Conservation (phyloP, 2,113 vertebrate genomes). For the Forbesichthys papilliferus region DNA sequence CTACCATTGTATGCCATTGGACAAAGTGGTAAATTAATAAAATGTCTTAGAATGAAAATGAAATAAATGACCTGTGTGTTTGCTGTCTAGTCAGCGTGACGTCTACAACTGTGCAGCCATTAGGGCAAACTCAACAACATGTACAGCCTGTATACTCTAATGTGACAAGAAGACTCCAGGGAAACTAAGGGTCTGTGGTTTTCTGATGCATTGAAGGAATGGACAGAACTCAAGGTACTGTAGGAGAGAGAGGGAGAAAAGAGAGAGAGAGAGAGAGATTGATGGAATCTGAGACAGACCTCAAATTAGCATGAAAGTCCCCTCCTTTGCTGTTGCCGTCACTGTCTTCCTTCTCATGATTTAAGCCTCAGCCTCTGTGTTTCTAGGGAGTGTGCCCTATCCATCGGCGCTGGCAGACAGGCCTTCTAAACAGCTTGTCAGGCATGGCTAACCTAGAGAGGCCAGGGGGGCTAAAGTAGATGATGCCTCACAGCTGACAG, state of each 20-base stretch:
- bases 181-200: slow-evolving; percentile 5
- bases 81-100: slow-evolving; percentile 36
- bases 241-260: neutral
- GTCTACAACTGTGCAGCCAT: slow-evolving; percentile 31
- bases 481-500: slow-evolving; percentile 58
- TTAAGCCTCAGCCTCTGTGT: slow-evolving; percentile 52
- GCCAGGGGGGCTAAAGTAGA: slow-evolving; percentile 49
- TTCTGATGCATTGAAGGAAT: neutral
- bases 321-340: slow-evolving; percentile 14
- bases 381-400: slow-evolving; percentile 53
- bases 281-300: neutral
- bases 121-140: slow-evolving; percentile 50
- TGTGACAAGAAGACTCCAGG: slow-evolving; percentile 29
- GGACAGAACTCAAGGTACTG: neutral
- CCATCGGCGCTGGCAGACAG: slow-evolving; percentile 48
- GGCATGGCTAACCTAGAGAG: slow-evolving; percentile 45
- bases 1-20: no score
- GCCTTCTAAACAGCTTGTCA: slow-evolving; percentile 54
- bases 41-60: neutral
- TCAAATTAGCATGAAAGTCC: neutral
- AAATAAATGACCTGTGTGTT: slow-evolving; percentile 25
- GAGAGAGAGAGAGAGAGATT: neutral
- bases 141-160: slow-evolving; percentile 40
- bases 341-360: slow-evolving; percentile 42
- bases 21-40: neutral